Percentiles rank a stretch among this genome's conserved stretches.
phyloP scores from a whole-genome alignment of 2,888 invertebrate genomes.

The Siphonodentalium dalli region DNA sequence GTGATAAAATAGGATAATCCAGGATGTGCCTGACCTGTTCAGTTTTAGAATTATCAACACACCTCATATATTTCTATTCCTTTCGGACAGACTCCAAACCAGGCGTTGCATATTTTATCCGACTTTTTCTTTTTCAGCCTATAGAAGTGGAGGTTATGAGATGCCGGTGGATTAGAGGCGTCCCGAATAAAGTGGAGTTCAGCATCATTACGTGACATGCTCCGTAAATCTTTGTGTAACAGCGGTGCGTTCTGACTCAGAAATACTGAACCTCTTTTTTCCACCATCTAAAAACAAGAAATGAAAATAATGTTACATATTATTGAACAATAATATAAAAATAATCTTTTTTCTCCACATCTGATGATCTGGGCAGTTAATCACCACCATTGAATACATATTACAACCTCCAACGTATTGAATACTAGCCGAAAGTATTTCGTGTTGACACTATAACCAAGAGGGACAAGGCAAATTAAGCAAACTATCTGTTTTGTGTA shows the following conservation, averaged over 20 bases:
- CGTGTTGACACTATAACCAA: neutral
- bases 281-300: conserved; percentile 64
- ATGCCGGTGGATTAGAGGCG: conserved; percentile 81
- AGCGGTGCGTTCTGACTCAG: conserved; percentile 73
- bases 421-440: neutral
- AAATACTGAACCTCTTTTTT: conserved; percentile 68
- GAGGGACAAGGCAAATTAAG: neutral
- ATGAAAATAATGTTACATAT: neutral
- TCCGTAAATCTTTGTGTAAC: conserved; percentile 83
- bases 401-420: too few species aligned
- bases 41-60: conserved; percentile 25
- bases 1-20: too few species aligned
- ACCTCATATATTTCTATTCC: conserved; percentile 87
- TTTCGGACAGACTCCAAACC: conserved; percentile 89
- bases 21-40: too few species aligned
- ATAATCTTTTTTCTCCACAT: neutral
- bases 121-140: conserved; percentile 71
- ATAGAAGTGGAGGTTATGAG: conserved; percentile 87
- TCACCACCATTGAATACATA: too few species aligned
- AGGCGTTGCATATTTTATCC: conserved; percentile 74
- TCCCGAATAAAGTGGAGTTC: conserved; percentile 88
- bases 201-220: conserved; percentile 81
- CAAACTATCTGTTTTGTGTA: too few species aligned
- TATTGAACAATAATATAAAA: neutral
- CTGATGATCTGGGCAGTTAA: too few species aligned